Evolutionary conservation across 2,888 invertebrate genomes (phyloP).

Genomic region (Dryomyza anilis): DNA sequence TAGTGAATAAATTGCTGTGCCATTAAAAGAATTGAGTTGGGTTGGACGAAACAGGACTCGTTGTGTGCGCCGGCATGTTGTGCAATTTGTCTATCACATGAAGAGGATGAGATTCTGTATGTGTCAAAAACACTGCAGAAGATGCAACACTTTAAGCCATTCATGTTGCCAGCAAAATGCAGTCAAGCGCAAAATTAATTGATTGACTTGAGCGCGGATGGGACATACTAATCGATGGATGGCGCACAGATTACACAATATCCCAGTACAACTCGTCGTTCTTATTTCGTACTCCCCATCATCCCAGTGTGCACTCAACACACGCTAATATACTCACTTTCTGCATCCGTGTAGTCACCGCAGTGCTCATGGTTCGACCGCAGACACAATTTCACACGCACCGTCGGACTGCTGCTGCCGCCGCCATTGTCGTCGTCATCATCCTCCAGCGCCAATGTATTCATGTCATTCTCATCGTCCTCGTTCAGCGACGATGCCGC

Average conservation of each 20-base stretch:
- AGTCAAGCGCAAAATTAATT: conserved; percentile 20
- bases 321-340: conserved; percentile 69
- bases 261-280: background rate
- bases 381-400: conserved; percentile 82
- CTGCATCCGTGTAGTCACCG: conserved; percentile 82
- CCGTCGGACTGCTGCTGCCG: conserved; percentile 63
- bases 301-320: too few relatives aligned
- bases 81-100: conserved; percentile 9
- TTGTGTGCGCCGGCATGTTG: conserved; percentile 5
- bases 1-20: conserved; percentile 11
- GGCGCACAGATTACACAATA: conserved; percentile 2
- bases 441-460: conserved; percentile 67
- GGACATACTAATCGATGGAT: conserved; percentile 3
- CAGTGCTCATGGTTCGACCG: conserved; percentile 81
- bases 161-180: background rate
- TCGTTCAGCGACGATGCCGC: conserved; percentile 28
- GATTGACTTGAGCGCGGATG: conserved; percentile 14
- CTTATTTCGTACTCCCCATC: background rate
- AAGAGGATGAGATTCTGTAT: too few relatives aligned
- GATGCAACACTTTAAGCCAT: background rate
- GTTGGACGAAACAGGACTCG: background rate
- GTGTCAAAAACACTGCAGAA: background rate
- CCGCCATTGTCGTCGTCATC: conserved; percentile 65
- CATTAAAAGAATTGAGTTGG: conserved; percentile 14
- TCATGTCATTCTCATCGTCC: conserved; percentile 63